Base-by-base conservation (phyloP, 2,113 vertebrate species). In the Oryzias curvinotus region DNA sequence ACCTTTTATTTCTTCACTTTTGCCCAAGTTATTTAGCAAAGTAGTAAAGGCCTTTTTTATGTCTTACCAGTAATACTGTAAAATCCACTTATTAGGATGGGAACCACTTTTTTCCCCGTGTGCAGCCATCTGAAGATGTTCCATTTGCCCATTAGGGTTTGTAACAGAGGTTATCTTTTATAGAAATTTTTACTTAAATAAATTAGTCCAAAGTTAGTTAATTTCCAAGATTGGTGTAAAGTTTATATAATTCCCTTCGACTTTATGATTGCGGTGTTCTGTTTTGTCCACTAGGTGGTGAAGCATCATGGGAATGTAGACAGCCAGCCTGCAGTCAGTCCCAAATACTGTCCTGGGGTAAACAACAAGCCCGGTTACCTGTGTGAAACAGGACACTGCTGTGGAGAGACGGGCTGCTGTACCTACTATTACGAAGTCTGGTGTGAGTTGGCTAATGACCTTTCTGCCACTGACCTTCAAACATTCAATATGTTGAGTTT, bases 381-480 rank as follows among this genome's bases (percentile, higher is more conserved):
- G 75, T 97, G 96, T 88, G 95, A 96, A 80, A 97, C 93, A 0
- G 96, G 96, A 7, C 96, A 98, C 92, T 98, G 96, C 93, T 98
- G 96, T 7, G 96, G 95, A 67, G 96, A 97, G 90, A 95, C 92
- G 1, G 95, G 96, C 85, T 98, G 96, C 93, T 98, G 96, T 68
- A 97, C 96, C 51, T 97, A 97, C 92, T 98, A 97, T 89, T 98
- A 96, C 61, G 96, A 98, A 85, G 94, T 98, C 75, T 98, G 96
- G 96, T 97, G 96, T 98, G 85, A 96, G 96, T 95, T 68, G 57
- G n/a, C 50, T 21, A 30, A 48, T 52, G 7, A 12, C n/a, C 42
- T 52, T 41, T 18, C 52, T 26, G 30, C 28, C 14, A 26, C 55
- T 44, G 17, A 17, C 47, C 17, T 10, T 48, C 23, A 52, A 19